Base-by-base conservation (phyloP, 2,797 vertebrate species). In the Sebastes miniatus region DNA sequence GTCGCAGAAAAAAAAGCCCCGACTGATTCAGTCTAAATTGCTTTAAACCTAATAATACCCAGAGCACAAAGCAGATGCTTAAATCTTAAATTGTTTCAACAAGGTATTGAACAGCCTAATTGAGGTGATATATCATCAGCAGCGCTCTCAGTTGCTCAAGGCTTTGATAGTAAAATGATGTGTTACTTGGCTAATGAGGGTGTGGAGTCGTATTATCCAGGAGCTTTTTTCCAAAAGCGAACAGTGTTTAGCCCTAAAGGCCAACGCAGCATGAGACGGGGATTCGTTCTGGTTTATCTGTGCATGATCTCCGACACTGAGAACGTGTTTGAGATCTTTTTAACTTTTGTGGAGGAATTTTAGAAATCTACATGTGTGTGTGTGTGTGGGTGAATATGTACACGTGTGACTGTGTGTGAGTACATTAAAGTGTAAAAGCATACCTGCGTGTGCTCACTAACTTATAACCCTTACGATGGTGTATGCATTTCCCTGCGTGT, bases 401-500 rank as follows among this genome's bases (percentile, higher is more conserved):
- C 14, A 11, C 58, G 31, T 71, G 31, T 69, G 76, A 2, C n/a
- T 87, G 72, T 76, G 47, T 74, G 69, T 83, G 80, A 74, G 22
- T 84, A 18, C 54, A 84, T 83, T 83, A 36, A 75, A 76, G 36
- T 87, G 22, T 84, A 72, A 79, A 78, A 86, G 69, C 74, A 82
- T 80, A 83, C 47, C 70, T 89, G 47, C 69, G 71, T 88, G 80
- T 88, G 57, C 76, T 70, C 75, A 76, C 47, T 13, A 36, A 34
- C 83, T 77, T 77, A 64, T 88, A 88, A 89, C 90, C 79, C 77
- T 91, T 76, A 84, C 75, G 6, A 86, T 85, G 88, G 86, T 92
- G 78, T 94, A 88, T 94, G 93, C 92, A 80, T 94, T 94, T 94
- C 89, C 93, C 93, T 94, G 77, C 93, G 91, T 95, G 91, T 94